These are phyloP conservation scores for Apodemia hepburni DNA, from an alignment of 2,888 invertebrate species.

Conservation along the genomic window DNA sequence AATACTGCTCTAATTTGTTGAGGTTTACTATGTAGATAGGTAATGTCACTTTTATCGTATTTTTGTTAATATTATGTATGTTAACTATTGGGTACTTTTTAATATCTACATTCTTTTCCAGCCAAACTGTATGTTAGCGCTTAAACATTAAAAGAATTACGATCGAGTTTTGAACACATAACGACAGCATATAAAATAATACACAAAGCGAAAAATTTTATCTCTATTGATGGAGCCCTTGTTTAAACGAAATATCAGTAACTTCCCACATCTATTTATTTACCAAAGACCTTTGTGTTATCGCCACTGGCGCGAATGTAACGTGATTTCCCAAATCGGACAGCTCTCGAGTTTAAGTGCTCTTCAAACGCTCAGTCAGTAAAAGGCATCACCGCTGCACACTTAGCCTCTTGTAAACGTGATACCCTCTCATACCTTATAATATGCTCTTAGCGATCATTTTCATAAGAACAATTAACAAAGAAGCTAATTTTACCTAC, in stretches of 20 bases:
- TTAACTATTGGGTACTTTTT: too few species aligned
- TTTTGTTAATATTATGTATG: too few species aligned
- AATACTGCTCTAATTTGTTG: too few species aligned
- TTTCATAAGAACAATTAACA: slow-evolving; percentile 20
- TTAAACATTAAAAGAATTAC: too few species aligned
- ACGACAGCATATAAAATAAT: too few species aligned
- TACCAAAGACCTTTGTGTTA: slow-evolving; percentile 16
- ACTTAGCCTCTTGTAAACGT: slow-evolving; percentile 48
- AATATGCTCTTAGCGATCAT: slow-evolving; percentile 21
- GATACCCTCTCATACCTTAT: slow-evolving; percentile 36
- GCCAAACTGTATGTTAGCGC: too few species aligned
- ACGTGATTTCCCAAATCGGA: slow-evolving; percentile 74
- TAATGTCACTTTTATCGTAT: too few species aligned
- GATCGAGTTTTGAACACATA: too few species aligned
- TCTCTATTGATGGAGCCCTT: background rate
- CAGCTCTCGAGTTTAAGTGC: slow-evolving; percentile 62
- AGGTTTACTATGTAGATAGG: too few species aligned
- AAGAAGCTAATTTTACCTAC: slow-evolving; percentile 12
- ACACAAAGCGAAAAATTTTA: too few species aligned
- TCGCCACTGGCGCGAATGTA: slow-evolving; percentile 38
- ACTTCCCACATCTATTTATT: slow-evolving; percentile 17
- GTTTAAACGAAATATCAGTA: background rate
- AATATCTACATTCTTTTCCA: too few species aligned
- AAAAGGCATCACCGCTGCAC: slow-evolving; percentile 32
- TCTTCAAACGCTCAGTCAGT: slow-evolving; percentile 47